Evolutionary conservation across 2,113 vertebrate species (phyloP).

Genomic region (Rousettus leschenaultii): DNA sequence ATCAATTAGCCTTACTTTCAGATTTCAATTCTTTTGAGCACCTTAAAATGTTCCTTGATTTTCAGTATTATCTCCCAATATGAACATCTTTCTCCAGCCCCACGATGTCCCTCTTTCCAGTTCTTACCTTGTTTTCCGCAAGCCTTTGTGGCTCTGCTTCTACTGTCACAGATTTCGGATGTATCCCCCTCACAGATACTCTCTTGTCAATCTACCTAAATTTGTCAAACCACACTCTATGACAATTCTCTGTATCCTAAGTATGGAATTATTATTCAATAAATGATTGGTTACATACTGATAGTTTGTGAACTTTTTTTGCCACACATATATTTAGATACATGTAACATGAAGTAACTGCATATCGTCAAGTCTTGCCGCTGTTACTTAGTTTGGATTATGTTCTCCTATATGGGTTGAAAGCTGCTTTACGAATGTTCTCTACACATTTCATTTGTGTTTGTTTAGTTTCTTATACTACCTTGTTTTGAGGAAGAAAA

Average conservation of each 20-base stretch:
- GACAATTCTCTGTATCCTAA: background rate
- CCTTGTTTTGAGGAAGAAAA: conserved; percentile 14
- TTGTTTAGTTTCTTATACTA: background rate
- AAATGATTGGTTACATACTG: background rate
- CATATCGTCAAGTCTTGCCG: background rate
- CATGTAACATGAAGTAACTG: background rate
- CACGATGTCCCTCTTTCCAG: background rate
- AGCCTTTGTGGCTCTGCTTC: background rate
- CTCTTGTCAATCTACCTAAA: background rate
- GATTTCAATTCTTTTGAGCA: background rate
- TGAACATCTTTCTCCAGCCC: background rate
- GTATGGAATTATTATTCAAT: background rate
- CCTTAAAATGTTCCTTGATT: background rate
- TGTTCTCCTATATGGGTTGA: background rate
- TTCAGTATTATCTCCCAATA: background rate
- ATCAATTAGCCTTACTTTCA: background rate
- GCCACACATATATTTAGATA: background rate
- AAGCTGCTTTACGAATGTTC: background rate
- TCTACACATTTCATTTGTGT: background rate
- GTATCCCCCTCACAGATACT: background rate
- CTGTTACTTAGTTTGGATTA: background rate
- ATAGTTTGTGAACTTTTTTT: background rate
- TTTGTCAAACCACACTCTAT: background rate
- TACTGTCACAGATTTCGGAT: background rate
- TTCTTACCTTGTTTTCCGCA: background rate